Conservation (phyloP, 2,113 vertebrate species). For the Abramis brama region DNA sequence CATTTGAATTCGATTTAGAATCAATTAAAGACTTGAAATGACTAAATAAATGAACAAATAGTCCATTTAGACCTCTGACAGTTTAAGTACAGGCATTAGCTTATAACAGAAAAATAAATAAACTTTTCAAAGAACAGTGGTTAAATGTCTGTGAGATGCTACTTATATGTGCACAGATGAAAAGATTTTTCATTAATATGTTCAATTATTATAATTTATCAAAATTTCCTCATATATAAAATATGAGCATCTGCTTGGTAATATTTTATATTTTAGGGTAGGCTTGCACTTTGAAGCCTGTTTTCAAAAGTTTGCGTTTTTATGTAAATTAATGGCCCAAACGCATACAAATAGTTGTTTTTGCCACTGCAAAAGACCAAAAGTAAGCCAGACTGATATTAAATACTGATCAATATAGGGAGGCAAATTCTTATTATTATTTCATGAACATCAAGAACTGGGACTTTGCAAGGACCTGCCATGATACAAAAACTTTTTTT, state of each 20-base stretch:
- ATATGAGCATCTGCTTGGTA: neutral
- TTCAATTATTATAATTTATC: neutral
- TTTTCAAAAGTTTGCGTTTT: no score
- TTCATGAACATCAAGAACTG: no score
- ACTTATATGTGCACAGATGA: neutral
- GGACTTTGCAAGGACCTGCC: no score
- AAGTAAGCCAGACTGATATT: neutral
- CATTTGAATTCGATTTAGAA: constrained; percentile 9
- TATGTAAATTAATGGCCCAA: no score
- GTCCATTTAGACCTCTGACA: constrained; percentile 5
- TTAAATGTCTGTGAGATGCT: neutral
- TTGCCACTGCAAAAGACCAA: neutral
- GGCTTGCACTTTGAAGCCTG: no score
- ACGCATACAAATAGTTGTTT: neutral
- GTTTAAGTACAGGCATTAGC: constrained; percentile 16
- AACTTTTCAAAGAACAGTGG: neutral
- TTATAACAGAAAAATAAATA: neutral
- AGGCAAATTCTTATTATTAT: no score
- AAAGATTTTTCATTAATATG: neutral
- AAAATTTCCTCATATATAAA: no score
- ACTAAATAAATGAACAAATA: neutral
- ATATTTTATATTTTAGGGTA: neutral
- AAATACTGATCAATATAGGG: no score
- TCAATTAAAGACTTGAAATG: neutral
- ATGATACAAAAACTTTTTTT: no score